Conservation (phyloP, 2,797 vertebrate genomes). For the Clarias laeviceps region DNA sequence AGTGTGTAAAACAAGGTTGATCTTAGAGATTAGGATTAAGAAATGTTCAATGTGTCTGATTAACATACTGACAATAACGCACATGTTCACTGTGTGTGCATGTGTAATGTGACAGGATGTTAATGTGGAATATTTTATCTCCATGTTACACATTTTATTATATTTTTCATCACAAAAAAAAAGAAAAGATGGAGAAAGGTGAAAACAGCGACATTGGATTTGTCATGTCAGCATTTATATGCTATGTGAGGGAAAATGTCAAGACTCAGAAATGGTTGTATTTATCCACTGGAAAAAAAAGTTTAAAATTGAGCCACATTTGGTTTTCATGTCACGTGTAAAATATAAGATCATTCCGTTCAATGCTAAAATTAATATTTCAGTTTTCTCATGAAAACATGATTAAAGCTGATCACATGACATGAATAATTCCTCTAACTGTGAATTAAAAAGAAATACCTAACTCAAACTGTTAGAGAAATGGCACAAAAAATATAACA, state of each 20-base stretch:
- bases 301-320: not conserved
- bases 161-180: not conserved
- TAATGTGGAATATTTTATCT: not conserved
- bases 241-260: not conserved
- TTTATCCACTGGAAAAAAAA: not conserved
- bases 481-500: not conserved
- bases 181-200: not conserved
- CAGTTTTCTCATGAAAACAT: not conserved
- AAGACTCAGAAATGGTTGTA: not conserved
- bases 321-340: not conserved
- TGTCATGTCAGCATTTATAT: not conserved
- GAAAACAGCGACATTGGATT: not conserved
- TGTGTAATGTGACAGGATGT: not conserved
- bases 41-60: not conserved
- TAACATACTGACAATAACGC: not conserved
- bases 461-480: too few species aligned
- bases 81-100: not conserved
- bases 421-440: not conserved
- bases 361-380: not conserved
- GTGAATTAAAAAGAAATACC: not conserved
- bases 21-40: constrained; percentile 43
- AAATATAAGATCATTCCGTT: not conserved
- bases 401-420: not conserved
- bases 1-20: constrained; percentile 40
- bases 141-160: not conserved